These are phyloP conservation scores for Drosophila tsacasi DNA, from an alignment of 1,140 invertebrate genomes.

Conservation along the genomic window DNA sequence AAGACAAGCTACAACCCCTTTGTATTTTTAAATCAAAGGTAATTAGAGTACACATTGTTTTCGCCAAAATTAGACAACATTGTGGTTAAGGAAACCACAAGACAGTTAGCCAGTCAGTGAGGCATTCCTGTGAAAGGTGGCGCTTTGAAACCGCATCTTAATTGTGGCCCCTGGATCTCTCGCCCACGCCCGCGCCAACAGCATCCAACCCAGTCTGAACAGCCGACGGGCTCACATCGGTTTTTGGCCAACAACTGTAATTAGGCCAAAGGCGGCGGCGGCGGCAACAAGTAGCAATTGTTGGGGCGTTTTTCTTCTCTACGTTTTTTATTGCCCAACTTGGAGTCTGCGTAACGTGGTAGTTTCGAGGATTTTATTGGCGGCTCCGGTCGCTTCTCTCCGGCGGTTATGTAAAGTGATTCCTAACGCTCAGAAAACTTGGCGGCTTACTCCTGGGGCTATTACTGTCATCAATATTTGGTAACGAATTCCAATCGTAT, in stretches of 20 bases:
- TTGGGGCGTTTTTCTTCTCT: constrained; percentile 6
- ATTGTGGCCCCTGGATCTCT: constrained; percentile 56
- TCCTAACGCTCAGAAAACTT: constrained; percentile 52
- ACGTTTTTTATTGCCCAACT: constrained; percentile 11
- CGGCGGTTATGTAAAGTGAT: constrained; percentile 46
- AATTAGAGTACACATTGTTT: constrained; percentile 1
- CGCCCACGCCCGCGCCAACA: constrained; percentile 36
- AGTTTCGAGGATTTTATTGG: constrained; percentile 50
- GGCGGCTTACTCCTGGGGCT: constrained; percentile 12
- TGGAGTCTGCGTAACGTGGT: constrained; percentile 64
- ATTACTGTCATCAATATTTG: constrained; percentile 75
- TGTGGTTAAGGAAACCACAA: neutral
- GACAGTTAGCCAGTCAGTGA: neutral
- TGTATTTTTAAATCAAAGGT: neutral
- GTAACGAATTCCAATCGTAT: constrained; percentile 71
- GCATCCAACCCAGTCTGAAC: constrained; percentile 11
- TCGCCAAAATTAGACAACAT: constrained; percentile 1
- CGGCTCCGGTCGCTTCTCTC: constrained; percentile 39
- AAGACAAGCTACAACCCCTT: no score
- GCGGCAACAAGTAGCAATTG: constrained; percentile 27
- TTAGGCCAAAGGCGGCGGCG: constrained; percentile 17
- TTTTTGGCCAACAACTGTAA: constrained; percentile 29
- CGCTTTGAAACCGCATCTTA: constrained; percentile 49
- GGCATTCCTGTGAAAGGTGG: constrained; percentile 4
- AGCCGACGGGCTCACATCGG: constrained; percentile 18